These are phyloP conservation scores for Abscondita cerata DNA, from an alignment of 2,888 invertebrate genomes.

Conservation along the genomic window DNA sequence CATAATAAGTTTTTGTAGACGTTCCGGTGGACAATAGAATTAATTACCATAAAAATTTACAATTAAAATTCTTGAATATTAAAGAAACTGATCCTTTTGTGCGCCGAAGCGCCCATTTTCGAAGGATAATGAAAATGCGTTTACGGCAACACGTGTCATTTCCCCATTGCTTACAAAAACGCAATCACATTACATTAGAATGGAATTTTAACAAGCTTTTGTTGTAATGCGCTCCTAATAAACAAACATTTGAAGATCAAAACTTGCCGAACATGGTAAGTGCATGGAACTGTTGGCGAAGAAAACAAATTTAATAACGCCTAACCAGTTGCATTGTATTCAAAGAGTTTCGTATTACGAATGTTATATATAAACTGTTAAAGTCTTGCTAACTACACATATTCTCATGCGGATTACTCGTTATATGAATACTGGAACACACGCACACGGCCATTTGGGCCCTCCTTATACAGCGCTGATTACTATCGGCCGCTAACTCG, in stretches of 20 bases:
- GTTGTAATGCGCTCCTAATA: background rate
- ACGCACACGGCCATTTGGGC: constrained; percentile 39
- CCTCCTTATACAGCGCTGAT: constrained; percentile 44
- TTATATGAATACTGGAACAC: constrained; percentile 45
- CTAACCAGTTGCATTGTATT: constrained; percentile 42
- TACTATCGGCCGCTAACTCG: constrained; percentile 44
- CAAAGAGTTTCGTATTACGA: constrained; percentile 38
- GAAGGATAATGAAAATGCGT: too few relatives aligned
- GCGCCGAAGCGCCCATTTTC: too few relatives aligned
- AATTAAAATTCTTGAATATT: too few relatives aligned
- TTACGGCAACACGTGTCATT: too few relatives aligned
- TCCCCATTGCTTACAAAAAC: too few relatives aligned
- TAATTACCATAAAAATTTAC: too few relatives aligned
- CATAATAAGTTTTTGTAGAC: too few relatives aligned
- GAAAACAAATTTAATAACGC: constrained; percentile 36
- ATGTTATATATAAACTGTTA: constrained; percentile 39
- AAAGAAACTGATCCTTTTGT: too few relatives aligned
- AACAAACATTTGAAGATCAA: constrained; percentile 16
- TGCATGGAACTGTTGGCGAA: constrained; percentile 23
- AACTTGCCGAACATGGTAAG: constrained; percentile 30
- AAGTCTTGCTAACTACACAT: constrained; percentile 44
- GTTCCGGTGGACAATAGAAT: too few relatives aligned
- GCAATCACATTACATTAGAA: background rate
- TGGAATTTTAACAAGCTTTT: constrained; percentile 10
- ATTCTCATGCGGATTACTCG: constrained; percentile 42